Evolutionary conservation across 1,140 invertebrate genomes (phyloP).

Genomic region (Drosophila pachea): DNA sequence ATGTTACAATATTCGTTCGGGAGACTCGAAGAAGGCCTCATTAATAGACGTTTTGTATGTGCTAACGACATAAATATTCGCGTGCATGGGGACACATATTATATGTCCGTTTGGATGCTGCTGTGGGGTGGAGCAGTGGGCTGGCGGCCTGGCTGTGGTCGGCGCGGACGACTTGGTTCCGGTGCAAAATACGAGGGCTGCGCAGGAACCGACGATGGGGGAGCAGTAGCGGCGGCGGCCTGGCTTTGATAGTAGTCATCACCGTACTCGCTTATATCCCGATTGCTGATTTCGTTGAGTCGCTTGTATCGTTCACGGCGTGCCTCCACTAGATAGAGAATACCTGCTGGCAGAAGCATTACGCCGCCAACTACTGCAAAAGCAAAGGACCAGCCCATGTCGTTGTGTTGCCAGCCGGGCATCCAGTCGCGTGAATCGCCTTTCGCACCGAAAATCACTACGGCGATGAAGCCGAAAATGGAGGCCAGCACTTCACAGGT

Average conservation of each 20-base stretch:
- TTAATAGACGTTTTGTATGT: too few species aligned
- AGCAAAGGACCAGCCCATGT: conserved; percentile 96
- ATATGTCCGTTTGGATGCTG: conserved; percentile 74
- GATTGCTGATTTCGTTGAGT: conserved; percentile 83
- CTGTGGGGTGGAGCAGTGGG: conserved; percentile 47
- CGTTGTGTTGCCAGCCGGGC: conserved; percentile 97
- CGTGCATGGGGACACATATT: neutral
- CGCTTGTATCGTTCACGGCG: conserved; percentile 86
- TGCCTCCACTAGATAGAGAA: conserved; percentile 90
- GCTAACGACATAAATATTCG: too few species aligned
- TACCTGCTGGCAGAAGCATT: conserved; percentile 85
- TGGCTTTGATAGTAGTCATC: conserved; percentile 79
- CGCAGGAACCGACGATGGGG: conserved; percentile 67
- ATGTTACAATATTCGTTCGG: conserved; percentile 15
- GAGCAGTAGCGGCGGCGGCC: conserved; percentile 35
- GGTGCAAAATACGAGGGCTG: conserved; percentile 69
- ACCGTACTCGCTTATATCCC: conserved; percentile 82
- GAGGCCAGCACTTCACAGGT: conserved; percentile 85
- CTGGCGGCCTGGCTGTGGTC: conserved; percentile 62
- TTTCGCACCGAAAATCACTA: conserved; percentile 88
- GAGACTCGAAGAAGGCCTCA: too few species aligned
- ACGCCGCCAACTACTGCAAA: conserved; percentile 89
- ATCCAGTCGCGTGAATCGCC: conserved; percentile 97
- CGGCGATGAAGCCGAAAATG: conserved; percentile 85
- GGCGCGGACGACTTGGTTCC: conserved; percentile 70